These are phyloP conservation scores for Caenorhabditis zanzibari DNA, from an alignment of 2,888 invertebrate species.

Conservation along the genomic window DNA sequence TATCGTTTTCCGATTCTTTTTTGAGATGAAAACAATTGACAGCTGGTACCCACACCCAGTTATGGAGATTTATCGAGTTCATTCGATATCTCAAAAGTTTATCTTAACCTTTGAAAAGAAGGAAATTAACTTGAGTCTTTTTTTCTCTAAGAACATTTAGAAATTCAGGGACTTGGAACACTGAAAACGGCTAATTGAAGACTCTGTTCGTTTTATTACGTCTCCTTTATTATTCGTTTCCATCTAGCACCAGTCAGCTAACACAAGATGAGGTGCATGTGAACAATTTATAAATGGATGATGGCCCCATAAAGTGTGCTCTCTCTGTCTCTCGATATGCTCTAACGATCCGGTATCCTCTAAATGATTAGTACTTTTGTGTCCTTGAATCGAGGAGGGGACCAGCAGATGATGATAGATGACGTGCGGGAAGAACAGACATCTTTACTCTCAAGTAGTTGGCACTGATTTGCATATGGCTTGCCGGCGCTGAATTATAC, in stretches of 20 bases:
- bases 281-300: constrained; percentile 45
- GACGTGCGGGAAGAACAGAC: constrained; percentile 23
- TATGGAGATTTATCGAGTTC: constrained; percentile 29
- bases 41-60: constrained; percentile 18
- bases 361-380: constrained; percentile 38
- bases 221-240: constrained; percentile 21
- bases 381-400: constrained; percentile 8
- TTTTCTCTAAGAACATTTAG: background rate
- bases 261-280: constrained; percentile 35
- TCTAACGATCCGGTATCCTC: constrained; percentile 26
- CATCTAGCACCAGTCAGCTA: constrained; percentile 17
- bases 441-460: constrained; percentile 49
- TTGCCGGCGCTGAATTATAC: constrained; percentile 16
- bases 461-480: constrained; percentile 50
- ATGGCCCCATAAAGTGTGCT: constrained; percentile 41
- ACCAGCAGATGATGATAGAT: constrained; percentile 41
- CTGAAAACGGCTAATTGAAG: constrained; percentile 22
- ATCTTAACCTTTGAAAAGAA: constrained; percentile 10
- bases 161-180: background rate
- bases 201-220: constrained; percentile 22
- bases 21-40: constrained; percentile 21
- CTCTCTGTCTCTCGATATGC: constrained; percentile 21
- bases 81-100: constrained; percentile 21
- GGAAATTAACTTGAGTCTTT: background rate
- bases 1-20: constrained; percentile 8